Base-by-base conservation (phyloP, 2,888 invertebrate species). In the Aporophyla nigra region DNA sequence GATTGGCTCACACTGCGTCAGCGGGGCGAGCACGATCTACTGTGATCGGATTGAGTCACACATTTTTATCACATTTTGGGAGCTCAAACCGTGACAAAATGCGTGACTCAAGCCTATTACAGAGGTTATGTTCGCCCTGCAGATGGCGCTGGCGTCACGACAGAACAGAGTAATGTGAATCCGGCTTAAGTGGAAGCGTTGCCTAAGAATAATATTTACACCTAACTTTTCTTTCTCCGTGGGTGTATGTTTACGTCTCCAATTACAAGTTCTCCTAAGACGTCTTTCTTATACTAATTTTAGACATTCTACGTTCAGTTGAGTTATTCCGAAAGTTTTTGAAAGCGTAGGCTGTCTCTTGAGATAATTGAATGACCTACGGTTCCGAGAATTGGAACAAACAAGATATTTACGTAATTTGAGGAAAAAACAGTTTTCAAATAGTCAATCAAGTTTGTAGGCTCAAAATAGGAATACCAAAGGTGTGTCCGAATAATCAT, bases 261-360 rank as follows among this genome's bases (percentile, higher is more conserved):
- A 80, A 56, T 80, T 73, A 77, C 56, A 63, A 73, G 43, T 73
- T 62, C n/a, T 49, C 2, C 1, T 27, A 27, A 62, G 33, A 21
- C 21, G 10, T 62, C 19, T 33, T 56, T 62, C 43, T 43, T 56
- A 56, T 14, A 33, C 21, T 58, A 80, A 77, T 73, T 63, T 77
- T 63, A 73, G 80, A 56, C 9, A 51, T 51, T 40, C 54, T 43
- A 49, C 40, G 27, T 51, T 63, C 9, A 63, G 51, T 51, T 80
- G 56, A 77, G 56, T 80, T 73, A 73, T 73, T 56, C 56, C 6
- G 0, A 63, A 80, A 73, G 49, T 77, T 77, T 56, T 16, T 63
- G 63, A 56, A 73, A 56, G 63, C 77, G 63, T 80, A 24, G 43
- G 62, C 80, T 33, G 43, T 63, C 16, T 33, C 21, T 43, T 63